phyloP scores from a whole-genome alignment of 2,888 invertebrate species.

The Saturnia japonica region DNA sequence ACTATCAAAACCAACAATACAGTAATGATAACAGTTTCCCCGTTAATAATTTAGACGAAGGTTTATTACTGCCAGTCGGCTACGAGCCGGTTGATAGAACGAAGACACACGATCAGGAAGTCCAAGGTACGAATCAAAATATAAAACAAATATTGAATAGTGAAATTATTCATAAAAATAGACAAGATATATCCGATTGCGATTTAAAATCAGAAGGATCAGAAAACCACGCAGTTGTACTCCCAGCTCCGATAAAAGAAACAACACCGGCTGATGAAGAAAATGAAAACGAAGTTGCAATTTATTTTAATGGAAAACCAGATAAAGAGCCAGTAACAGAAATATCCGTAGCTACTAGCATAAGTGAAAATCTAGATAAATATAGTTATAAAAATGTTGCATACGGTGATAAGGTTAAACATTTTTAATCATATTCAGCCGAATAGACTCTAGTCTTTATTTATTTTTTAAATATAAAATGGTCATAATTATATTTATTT shows the following conservation, averaged over 20 bases:
- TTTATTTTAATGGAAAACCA: conserved; percentile 73
- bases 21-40: conserved; percentile 23
- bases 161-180: conserved; percentile 40
- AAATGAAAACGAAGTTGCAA: conserved; percentile 82
- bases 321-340: conserved; percentile 67
- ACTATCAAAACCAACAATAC: conserved; percentile 31
- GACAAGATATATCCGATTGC: conserved; percentile 55
- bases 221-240: conserved; percentile 64
- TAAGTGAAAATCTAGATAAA: conserved; percentile 61
- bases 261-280: conserved; percentile 62
- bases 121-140: conserved; percentile 45
- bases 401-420: conserved; percentile 58
- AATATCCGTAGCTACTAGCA: conserved; percentile 74
- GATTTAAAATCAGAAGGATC: conserved; percentile 73
- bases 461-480: conserved; percentile 7
- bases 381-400: conserved; percentile 40
- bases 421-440: conserved; percentile 41
- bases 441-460: conserved; percentile 51
- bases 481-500: neutral
- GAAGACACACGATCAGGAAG: conserved; percentile 54
- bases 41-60: conserved; percentile 36
- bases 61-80: conserved; percentile 65
- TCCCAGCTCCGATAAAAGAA: conserved; percentile 60
- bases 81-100: conserved; percentile 70
- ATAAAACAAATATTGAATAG: conserved; percentile 43